These are phyloP conservation scores for Python bivittatus DNA, from an alignment of 2,113 vertebrate genomes.

Conservation along the genomic window DNA sequence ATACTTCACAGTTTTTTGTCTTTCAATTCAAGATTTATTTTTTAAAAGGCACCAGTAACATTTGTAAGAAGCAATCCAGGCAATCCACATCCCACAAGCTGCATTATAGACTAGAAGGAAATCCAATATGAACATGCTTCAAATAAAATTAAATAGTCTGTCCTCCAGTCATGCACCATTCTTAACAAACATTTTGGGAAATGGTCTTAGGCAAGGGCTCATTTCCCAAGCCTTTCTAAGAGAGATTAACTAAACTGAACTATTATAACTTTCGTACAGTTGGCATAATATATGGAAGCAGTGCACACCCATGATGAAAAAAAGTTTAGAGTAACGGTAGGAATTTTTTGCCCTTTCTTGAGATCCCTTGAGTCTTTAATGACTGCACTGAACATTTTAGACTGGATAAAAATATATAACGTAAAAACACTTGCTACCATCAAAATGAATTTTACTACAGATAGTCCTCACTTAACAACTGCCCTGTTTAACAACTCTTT, in stretches of 20 bases:
- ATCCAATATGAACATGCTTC: background rate
- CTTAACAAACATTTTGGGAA: slow-evolving; percentile 61
- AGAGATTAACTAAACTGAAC: slow-evolving; percentile 60
- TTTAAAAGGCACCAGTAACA: background rate
- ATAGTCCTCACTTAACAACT: too few species aligned
- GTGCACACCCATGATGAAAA: slow-evolving; percentile 55
- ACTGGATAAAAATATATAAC: background rate
- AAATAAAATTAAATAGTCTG: background rate
- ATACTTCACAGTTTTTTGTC: background rate
- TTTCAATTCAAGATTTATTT: background rate
- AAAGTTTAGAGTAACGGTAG: background rate
- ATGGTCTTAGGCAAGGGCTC: slow-evolving; percentile 43
- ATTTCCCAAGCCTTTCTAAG: slow-evolving; percentile 43
- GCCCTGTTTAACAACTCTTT: too few species aligned
- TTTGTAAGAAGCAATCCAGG: background rate
- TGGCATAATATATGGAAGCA: slow-evolving; percentile 63
- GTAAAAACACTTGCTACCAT: background rate
- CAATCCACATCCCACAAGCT: background rate
- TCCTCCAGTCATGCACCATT: background rate
- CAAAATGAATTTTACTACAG: background rate
- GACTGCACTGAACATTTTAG: background rate
- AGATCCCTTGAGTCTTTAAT: background rate
- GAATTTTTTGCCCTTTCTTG: slow-evolving; percentile 19
- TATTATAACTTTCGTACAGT: slow-evolving; percentile 57
- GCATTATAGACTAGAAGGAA: background rate